These are phyloP conservation scores for Amblyraja radiata DNA, from an alignment of 2,797 vertebrate species.

Conservation along the genomic window DNA sequence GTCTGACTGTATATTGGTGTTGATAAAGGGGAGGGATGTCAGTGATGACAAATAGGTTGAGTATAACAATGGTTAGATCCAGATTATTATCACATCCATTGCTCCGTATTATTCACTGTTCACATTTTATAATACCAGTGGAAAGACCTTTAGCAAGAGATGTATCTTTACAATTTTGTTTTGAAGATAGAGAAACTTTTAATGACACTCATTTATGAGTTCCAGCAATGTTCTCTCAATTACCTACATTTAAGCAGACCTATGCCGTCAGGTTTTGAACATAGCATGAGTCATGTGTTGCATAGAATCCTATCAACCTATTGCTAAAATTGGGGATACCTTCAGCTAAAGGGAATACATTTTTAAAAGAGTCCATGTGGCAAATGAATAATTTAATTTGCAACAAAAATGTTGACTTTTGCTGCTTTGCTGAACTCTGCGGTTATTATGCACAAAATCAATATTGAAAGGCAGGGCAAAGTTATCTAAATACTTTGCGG, in stretches of 20 bases:
- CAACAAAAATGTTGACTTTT: slow-evolving; percentile 6
- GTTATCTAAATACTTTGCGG: slow-evolving; percentile 2
- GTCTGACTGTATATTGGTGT: background rate
- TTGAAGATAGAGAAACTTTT: background rate
- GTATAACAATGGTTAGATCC: background rate
- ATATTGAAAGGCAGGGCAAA: slow-evolving; percentile 12
- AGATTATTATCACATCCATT: background rate
- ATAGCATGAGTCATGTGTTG: background rate
- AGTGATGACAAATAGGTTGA: background rate
- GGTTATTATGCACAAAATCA: slow-evolving; percentile 23
- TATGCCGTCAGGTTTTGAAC: background rate
- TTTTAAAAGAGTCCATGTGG: background rate
- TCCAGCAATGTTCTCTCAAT: background rate
- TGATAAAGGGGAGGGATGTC: background rate
- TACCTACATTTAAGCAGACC: background rate
- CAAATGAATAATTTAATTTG: slow-evolving; percentile 18
- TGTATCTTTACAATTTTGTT: background rate
- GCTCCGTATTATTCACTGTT: background rate
- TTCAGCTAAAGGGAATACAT: background rate
- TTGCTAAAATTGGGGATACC: background rate
- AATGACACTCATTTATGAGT: background rate
- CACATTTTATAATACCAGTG: background rate
- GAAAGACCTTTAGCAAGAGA: background rate
- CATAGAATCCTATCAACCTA: background rate
- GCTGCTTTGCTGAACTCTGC: background rate